These are phyloP conservation scores for Picus viridis DNA, from an alignment of 2,797 vertebrate genomes.

Conservation along the genomic window DNA sequence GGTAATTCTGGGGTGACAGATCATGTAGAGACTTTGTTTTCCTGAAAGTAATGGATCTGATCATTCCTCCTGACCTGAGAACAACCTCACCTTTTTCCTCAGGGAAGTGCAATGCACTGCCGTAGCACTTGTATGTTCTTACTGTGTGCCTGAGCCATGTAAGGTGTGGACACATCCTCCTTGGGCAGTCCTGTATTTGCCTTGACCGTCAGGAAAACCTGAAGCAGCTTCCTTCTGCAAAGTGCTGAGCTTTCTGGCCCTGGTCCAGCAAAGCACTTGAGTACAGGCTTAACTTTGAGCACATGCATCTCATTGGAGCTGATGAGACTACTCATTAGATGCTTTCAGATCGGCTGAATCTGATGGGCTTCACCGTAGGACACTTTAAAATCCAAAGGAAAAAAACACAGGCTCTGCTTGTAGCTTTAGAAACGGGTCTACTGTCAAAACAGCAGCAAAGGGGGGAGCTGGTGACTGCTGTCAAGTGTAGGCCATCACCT, in stretches of 20 bases:
- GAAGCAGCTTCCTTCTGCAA: neutral
- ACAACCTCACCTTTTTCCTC: neutral
- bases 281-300: conserved; percentile 46
- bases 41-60: neutral
- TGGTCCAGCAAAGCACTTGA: conserved; percentile 59
- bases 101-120: neutral
- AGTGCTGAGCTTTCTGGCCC: conserved; percentile 31
- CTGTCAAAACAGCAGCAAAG: neutral
- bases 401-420: neutral
- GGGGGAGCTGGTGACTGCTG: neutral
- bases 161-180: neutral
- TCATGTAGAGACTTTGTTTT: neutral
- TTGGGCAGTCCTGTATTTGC: neutral
- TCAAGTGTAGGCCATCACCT: neutral
- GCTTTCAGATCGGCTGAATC: conserved; percentile 49
- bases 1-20: conserved; percentile 6
- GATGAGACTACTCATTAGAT: conserved; percentile 57
- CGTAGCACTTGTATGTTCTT: neutral
- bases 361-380: conserved; percentile 42
- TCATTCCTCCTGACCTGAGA: neutral
- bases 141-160: neutral
- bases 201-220: neutral
- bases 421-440: neutral
- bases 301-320: conserved; percentile 49
- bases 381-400: conserved; percentile 1